Evolutionary conservation across 2,888 invertebrate species (phyloP), one percentile per base, ranked within the genome.

Genomic region (Tethea ocularis): DNA sequence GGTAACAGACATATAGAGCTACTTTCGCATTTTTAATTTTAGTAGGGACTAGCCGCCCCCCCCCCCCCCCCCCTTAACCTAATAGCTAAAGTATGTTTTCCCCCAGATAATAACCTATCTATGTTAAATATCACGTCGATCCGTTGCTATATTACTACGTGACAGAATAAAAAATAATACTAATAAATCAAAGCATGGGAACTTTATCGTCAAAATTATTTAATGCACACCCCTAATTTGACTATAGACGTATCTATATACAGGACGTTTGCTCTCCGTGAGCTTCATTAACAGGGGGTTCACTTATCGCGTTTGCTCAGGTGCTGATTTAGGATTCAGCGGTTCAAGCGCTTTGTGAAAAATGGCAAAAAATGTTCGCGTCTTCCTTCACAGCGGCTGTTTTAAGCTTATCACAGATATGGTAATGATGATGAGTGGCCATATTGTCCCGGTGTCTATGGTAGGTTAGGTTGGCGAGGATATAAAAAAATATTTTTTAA

Each of bases 241-340:
- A 22, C 54, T 33, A 33, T 33, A 33, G 54, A 20, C 33, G 1
- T 20, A 20, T 17, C 46, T 46, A 46, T 46, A 46, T 46, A 46
- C 46, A 66, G 65, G 38, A 6, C 38, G 38, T 66, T 64, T 63
- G 64, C 64, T 62, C 56, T 56, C 58, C 46, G 62, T 62, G 63
- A 52, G 64, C 68, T 71, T 78, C 78, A 75, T 78, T 78, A 77
- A 66, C 62, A 55, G 26, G 53, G 36, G 63, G 60, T 59, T 61
- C 64, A 57, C 70, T 81, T 84, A 84, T 84, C 84, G 77, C 75
- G 81, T 84, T 82, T 83, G 72, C 69, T 73, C 84, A 84, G 82
- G 63, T 57, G 64, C 72, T 71, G 81, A 81, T 83, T 82, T 77
- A 77, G 69, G 70, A 66, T 62, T 66, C 74, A 66, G 57, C 38